Evolutionary conservation across 2,797 vertebrate genomes (phyloP).

Genomic region (Natrix natrix): DNA sequence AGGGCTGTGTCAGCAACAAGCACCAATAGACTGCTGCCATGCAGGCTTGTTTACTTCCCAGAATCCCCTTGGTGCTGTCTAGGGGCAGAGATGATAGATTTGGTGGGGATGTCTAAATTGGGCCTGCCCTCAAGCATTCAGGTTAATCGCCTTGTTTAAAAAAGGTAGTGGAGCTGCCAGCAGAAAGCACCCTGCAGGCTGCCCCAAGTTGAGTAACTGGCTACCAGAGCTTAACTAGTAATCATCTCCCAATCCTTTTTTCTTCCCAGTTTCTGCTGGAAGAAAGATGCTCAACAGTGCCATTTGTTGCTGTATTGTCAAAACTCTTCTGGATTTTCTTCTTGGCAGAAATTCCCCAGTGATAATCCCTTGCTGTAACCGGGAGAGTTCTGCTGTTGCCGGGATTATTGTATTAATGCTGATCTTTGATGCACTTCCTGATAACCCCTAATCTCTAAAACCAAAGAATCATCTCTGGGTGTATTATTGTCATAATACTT

Average conservation of each 20-base stretch:
- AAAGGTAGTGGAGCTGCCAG: not conserved
- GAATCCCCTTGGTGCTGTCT: conserved; percentile 1
- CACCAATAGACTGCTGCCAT: conserved; percentile 35
- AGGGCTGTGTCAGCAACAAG: not conserved
- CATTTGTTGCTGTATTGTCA: not conserved
- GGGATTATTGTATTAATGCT: not conserved
- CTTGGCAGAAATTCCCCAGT: not conserved
- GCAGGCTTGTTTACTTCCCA: conserved; percentile 7
- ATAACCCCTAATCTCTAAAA: not conserved
- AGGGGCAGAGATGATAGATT: not conserved
- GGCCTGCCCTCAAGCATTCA: not conserved
- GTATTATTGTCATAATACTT: not conserved
- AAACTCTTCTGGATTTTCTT: not conserved
- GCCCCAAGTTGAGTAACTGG: not conserved
- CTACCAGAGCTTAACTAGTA: not conserved
- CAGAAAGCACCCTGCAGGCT: not conserved
- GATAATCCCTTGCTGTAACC: not conserved
- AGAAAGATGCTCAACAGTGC: not conserved
- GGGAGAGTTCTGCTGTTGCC: not conserved
- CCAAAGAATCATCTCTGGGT: not conserved
- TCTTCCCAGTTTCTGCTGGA: not conserved
- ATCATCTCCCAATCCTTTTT: not conserved
- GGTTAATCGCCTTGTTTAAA: not conserved
- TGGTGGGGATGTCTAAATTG: not conserved
- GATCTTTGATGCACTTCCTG: not conserved